Percentiles rank a stretch among this genome's conserved stretches.
Conservation (phyloP, 2,797 vertebrate species). For the Melanotaenia pygmaea region DNA sequence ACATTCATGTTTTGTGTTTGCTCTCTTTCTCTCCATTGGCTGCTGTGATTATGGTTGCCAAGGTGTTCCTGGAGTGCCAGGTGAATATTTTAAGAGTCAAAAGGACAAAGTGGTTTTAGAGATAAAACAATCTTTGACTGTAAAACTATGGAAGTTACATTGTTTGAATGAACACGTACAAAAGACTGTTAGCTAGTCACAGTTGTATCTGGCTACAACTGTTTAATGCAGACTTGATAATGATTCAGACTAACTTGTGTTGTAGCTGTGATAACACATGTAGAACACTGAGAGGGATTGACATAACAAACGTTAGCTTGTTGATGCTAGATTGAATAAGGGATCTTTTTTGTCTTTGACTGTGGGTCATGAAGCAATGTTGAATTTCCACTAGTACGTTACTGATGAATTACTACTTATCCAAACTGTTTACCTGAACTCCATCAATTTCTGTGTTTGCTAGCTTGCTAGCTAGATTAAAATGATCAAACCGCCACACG, state of each 20-base stretch:
- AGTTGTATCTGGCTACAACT: neutral
- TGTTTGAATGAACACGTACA: neutral
- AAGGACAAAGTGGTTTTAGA: slow-evolving; percentile 33
- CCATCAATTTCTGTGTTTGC: neutral
- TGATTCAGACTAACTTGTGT: neutral
- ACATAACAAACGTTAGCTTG: slow-evolving; percentile 2
- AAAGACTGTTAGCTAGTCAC: neutral
- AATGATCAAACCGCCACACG: neutral
- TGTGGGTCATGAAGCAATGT: neutral
- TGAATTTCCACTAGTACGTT: neutral
- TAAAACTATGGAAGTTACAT: neutral
- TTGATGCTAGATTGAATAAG: neutral
- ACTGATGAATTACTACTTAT: neutral
- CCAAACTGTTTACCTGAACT: neutral
- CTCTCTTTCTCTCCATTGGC: slow-evolving; percentile 33
- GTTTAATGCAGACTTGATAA: slow-evolving; percentile 6
- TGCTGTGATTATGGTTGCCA: slow-evolving; percentile 50
- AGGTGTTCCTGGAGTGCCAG: slow-evolving; percentile 42
- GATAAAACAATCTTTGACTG: slow-evolving; percentile 18
- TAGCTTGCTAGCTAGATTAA: neutral
- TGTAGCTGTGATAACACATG: slow-evolving; percentile 20
- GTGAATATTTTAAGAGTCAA: slow-evolving; percentile 47
- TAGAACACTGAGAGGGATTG: slow-evolving; percentile 10
- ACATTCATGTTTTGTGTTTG: slow-evolving; percentile 42
- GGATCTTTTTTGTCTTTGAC: neutral